Evolutionary conservation across 2,113 vertebrate species (phyloP).

Genomic region (Oreochromis spilurus): DNA sequence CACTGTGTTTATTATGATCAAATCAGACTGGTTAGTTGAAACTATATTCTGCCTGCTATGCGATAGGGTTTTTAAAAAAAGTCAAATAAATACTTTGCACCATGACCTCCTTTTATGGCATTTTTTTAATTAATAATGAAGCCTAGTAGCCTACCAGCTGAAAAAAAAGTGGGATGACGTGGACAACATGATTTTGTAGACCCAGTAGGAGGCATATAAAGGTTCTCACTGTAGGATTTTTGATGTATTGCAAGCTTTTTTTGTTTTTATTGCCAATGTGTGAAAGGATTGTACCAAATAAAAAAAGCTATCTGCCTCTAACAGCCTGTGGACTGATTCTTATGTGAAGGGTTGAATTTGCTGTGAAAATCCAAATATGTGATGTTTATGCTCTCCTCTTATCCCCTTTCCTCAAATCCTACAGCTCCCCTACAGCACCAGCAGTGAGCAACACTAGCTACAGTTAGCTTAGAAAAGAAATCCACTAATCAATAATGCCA

Average conservation of each 20-base stretch:
- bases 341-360: background rate
- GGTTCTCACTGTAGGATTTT: background rate
- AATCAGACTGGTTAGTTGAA: background rate
- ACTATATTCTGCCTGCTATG: background rate
- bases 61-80: rapidly evolving
- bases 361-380: background rate
- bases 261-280: background rate
- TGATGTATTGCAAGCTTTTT: background rate
- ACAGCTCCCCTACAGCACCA: background rate
- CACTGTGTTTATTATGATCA: too few relatives aligned
- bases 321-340: background rate
- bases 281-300: background rate
- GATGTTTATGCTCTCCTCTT: background rate
- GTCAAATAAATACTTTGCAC: background rate
- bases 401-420: background rate
- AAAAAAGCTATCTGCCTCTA: background rate
- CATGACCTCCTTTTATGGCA: background rate
- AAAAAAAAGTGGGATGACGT: background rate
- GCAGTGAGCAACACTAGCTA: background rate
- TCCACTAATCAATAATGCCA: background rate
- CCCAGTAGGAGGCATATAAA: background rate
- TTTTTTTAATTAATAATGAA: background rate
- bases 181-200: background rate
- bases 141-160: background rate
- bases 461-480: background rate